Evolutionary conservation across 2,113 vertebrate genomes (phyloP).

Genomic region (Piliocolobus tephrosceles): DNA sequence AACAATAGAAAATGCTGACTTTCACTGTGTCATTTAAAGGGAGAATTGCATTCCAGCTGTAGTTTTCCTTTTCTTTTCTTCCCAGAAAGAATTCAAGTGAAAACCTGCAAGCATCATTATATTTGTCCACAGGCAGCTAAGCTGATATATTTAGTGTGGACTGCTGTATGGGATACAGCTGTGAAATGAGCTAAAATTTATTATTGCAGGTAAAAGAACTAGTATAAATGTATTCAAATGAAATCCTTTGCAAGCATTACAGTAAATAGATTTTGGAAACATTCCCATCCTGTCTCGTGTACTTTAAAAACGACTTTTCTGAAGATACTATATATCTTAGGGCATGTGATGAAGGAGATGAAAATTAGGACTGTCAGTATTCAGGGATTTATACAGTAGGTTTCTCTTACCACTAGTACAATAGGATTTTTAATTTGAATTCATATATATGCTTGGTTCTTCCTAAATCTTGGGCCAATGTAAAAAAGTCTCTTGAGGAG

Average conservation of each 20-base stretch:
- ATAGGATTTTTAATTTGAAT: constrained; percentile 29
- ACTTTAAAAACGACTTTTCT: constrained; percentile 53
- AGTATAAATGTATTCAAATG: constrained; percentile 71
- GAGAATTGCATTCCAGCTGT: constrained; percentile 36
- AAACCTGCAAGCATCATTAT: constrained; percentile 62
- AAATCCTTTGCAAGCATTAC: constrained; percentile 56
- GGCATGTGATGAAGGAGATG: neutral
- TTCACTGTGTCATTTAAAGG: neutral
- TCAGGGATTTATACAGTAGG: neutral
- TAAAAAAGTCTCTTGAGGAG: neutral
- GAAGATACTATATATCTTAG: constrained; percentile 17
- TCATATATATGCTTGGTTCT: neutral
- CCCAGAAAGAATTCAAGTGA: constrained; percentile 34
- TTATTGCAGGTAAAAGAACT: constrained; percentile 67
- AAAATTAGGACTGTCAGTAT: constrained; percentile 33
- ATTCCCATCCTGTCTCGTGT: constrained; percentile 50
- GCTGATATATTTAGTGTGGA: constrained; percentile 58
- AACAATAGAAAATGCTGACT: constrained; percentile 63
- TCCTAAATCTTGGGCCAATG: neutral
- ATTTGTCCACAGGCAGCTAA: constrained; percentile 63
- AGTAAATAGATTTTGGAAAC: constrained; percentile 46
- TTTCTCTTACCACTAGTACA: neutral
- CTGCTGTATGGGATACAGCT: constrained; percentile 57
- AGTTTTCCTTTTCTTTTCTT: constrained; percentile 46
- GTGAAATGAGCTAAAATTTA: constrained; percentile 69